Percentiles rank a stretch among this genome's conserved stretches.
phyloP scores from a whole-genome alignment of 2,888 invertebrate genomes.

The Coenonympha glycerion region DNA sequence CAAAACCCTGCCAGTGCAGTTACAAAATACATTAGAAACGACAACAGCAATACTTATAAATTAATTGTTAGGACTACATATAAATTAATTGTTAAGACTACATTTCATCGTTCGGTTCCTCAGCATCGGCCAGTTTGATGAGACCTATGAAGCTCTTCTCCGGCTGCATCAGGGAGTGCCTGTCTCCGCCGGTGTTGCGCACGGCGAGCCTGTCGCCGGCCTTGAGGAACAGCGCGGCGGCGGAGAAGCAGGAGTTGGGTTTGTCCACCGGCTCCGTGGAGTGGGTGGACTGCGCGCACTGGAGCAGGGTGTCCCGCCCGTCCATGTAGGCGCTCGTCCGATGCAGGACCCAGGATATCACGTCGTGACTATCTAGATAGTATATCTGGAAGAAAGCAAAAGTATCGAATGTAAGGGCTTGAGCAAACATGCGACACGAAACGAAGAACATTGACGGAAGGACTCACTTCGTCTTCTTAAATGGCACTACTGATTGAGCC shows the following conservation, averaged over 20 bases:
- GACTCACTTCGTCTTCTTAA: too few relatives aligned
- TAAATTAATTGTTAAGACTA: conserved; percentile 30
- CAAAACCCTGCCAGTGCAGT: neutral
- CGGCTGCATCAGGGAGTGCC: conserved; percentile 81
- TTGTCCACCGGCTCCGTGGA: conserved; percentile 71
- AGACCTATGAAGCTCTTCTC: conserved; percentile 90
- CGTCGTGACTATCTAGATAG: conserved; percentile 85
- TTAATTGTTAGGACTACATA: neutral
- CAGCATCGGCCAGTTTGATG: conserved; percentile 81
- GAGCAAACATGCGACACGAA: neutral
- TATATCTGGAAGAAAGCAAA: conserved; percentile 76
- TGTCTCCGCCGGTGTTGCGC: conserved; percentile 80
- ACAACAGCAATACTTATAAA: neutral
- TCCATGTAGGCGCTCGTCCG: conserved; percentile 72
- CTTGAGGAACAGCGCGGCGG: conserved; percentile 78
- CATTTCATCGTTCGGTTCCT: conserved; percentile 54
- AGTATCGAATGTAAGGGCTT: too few relatives aligned
- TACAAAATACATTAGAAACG: neutral
- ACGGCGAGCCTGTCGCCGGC: conserved; percentile 81
- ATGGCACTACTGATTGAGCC: too few relatives aligned
- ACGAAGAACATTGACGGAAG: too few relatives aligned
- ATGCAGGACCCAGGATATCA: conserved; percentile 84
- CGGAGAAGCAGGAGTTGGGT: conserved; percentile 85
- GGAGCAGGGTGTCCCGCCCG: conserved; percentile 78
- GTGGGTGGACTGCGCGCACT: conserved; percentile 83